phyloP scores from a whole-genome alignment of 2,888 invertebrate species.

The Xanthorhoe designata region DNA sequence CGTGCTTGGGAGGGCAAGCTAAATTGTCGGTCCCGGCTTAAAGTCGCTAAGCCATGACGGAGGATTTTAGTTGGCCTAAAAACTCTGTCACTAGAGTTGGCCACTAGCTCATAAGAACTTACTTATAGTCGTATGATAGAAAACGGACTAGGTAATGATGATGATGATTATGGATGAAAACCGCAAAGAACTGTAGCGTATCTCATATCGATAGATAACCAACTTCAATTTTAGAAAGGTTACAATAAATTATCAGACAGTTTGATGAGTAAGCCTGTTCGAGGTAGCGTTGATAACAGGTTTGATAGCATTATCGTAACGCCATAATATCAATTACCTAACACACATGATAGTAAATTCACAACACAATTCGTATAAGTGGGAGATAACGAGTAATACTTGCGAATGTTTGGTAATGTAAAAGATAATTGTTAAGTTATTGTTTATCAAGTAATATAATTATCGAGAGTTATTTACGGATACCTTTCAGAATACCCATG shows the following conservation, averaged over 20 bases:
- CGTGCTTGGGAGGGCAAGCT: too few relatives aligned
- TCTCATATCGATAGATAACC: slow-evolving; percentile 30
- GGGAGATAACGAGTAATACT: background rate
- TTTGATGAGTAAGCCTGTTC: slow-evolving; percentile 49
- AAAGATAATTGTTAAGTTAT: slow-evolving; percentile 5
- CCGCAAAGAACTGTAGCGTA: background rate
- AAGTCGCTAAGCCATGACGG: too few relatives aligned
- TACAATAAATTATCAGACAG: slow-evolving; percentile 47
- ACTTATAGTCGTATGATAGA: too few relatives aligned
- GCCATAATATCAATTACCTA: slow-evolving; percentile 53
- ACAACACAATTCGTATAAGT: slow-evolving; percentile 24
- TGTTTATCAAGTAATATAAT: slow-evolving; percentile 6
- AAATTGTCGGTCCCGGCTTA: too few relatives aligned
- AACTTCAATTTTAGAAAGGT: slow-evolving; percentile 49
- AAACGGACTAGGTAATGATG: background rate
- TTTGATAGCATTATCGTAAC: slow-evolving; percentile 52
- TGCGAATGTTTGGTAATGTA: slow-evolving; percentile 11
- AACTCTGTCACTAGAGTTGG: too few relatives aligned
- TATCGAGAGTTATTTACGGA: too few relatives aligned
- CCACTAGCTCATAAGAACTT: too few relatives aligned
- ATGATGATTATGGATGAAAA: background rate
- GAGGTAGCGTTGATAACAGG: slow-evolving; percentile 43
- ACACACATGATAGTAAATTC: slow-evolving; percentile 48
- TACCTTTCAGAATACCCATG: too few relatives aligned
- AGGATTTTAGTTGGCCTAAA: too few relatives aligned